Evolutionary conservation across 1,140 invertebrate species (phyloP).

Genomic region (Ips typographus): DNA sequence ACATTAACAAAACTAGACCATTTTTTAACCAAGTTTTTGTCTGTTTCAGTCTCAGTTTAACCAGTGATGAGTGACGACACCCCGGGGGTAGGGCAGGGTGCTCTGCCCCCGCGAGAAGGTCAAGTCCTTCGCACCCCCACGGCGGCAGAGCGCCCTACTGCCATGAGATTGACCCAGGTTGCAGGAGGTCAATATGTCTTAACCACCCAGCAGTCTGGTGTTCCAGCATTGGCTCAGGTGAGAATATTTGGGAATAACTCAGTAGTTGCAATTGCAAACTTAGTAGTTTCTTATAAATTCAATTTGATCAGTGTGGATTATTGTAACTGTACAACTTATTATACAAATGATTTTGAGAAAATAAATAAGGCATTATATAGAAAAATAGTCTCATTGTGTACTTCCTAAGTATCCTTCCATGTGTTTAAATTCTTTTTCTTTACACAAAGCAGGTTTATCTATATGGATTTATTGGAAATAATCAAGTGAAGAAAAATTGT

Average conservation of each 20-base stretch:
- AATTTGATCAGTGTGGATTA: no score
- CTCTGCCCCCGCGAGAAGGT: constrained; percentile 50
- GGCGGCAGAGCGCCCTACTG: constrained; percentile 46
- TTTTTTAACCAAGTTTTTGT: background rate
- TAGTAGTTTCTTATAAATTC: no score
- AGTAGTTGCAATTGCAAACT: no score
- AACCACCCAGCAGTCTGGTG: constrained; percentile 42
- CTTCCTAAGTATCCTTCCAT: no score
- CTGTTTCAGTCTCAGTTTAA: constrained; percentile 35
- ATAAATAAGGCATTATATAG: no score
- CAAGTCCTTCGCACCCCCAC: constrained; percentile 36
- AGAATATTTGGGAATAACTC: background rate
- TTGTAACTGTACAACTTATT: no score
- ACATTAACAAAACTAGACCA: background rate
- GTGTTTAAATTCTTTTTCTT: no score
- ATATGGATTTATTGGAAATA: no score
- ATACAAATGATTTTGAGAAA: no score
- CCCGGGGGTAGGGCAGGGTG: constrained; percentile 51
- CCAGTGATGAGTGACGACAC: constrained; percentile 52
- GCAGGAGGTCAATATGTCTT: constrained; percentile 49
- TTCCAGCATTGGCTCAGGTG: constrained; percentile 48
- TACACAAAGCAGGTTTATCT: no score
- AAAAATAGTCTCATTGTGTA: no score
- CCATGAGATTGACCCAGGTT: constrained; percentile 48
- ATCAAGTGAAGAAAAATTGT: no score